Evolutionary conservation across 1,140 invertebrate genomes (phyloP).

Genomic region (Anadara kagoshimensis): DNA sequence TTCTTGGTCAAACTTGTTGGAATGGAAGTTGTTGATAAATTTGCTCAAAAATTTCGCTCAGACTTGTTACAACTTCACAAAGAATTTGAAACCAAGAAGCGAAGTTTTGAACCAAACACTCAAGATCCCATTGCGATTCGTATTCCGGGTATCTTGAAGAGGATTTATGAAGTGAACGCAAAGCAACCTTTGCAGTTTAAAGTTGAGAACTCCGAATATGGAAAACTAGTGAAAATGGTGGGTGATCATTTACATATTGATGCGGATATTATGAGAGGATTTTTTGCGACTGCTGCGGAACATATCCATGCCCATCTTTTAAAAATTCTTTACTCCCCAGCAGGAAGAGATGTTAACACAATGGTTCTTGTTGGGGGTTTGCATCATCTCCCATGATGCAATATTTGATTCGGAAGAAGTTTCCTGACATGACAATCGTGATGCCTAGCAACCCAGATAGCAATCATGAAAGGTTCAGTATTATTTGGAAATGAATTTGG

Average conservation of each 20-base stretch:
- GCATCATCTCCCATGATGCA: conserved; percentile 30
- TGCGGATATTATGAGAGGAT: conserved; percentile 27
- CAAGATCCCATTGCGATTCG: conserved; percentile 21
- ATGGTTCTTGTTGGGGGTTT: conserved; percentile 41
- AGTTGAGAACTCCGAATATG: conserved; percentile 37
- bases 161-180: conserved; percentile 37
- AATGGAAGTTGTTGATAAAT: conserved; percentile 37
- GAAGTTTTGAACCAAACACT: conserved; percentile 27
- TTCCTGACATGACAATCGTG: conserved; percentile 38
- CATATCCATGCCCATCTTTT: conserved; percentile 31
- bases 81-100: conserved; percentile 44
- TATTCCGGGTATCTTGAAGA: conserved; percentile 26
- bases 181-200: conserved; percentile 35
- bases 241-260: conserved; percentile 43
- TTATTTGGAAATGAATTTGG: conserved; percentile 32
- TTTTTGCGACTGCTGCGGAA: conserved; percentile 27
- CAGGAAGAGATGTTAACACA: conserved; percentile 24
- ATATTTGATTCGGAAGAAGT: conserved; percentile 33
- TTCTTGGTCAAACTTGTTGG: conserved; percentile 35
- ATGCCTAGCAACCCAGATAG: conserved; percentile 41
- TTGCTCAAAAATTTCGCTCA: conserved; percentile 29
- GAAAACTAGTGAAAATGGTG: conserved; percentile 34
- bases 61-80: conserved; percentile 37
- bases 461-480: conserved; percentile 42
- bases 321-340: conserved; percentile 27